These are phyloP conservation scores for Gyrodactylus salaris DNA, from an alignment of 1,140 invertebrate species.

Conservation along the genomic window DNA sequence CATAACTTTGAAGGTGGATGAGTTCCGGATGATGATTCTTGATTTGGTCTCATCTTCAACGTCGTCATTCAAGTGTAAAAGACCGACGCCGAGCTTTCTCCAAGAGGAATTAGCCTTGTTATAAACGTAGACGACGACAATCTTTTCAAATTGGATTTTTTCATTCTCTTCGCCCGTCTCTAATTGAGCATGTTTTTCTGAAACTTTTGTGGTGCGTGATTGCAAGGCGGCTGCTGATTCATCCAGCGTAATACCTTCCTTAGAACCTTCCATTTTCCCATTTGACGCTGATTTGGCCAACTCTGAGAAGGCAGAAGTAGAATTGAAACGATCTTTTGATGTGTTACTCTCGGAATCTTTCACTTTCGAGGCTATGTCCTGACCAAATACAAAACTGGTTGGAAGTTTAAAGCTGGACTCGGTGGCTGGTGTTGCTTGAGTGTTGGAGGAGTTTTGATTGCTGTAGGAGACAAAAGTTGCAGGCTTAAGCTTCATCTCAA, in stretches of 20 bases:
- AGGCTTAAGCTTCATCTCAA: not conserved
- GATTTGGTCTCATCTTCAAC: not conserved
- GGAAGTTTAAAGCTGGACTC: no score
- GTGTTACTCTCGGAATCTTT: not conserved
- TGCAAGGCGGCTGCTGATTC: not conserved
- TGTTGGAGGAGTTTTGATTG: not conserved
- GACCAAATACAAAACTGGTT: not conserved
- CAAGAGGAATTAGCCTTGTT: not conserved
- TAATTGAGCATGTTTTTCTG: not conserved
- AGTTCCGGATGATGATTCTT: not conserved
- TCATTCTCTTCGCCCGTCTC: not conserved
- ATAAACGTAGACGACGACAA: not conserved
- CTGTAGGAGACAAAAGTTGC: not conserved
- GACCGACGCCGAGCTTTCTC: not conserved
- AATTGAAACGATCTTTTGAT: not conserved
- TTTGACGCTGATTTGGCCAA: not conserved
- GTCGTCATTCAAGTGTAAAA: not conserved
- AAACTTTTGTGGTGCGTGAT: not conserved
- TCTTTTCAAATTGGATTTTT: not conserved
- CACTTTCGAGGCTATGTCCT: not conserved
- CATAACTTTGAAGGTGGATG: not conserved
- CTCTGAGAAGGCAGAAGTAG: not conserved
- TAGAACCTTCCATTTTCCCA: not conserved
- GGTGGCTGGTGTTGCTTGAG: not conserved
- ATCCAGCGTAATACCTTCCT: not conserved